A percentile compares a stretch with the other conserved stretches of the same genome.
phyloP scores from a whole-genome alignment of 2,797 vertebrate species.

The Sebastes hubbsi region DNA sequence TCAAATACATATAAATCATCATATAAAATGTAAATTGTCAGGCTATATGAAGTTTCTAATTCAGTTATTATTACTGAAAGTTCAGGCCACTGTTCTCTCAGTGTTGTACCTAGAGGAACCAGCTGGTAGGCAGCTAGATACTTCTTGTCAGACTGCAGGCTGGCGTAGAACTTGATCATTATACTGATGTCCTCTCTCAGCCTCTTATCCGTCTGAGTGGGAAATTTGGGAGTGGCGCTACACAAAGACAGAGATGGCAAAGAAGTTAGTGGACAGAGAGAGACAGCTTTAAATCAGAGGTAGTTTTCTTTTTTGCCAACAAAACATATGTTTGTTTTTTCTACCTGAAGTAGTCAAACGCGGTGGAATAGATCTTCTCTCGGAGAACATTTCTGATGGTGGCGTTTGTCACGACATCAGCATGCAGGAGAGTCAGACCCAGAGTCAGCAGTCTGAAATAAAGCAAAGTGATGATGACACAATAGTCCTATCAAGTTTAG shows the following conservation, averaged over 20 bases:
- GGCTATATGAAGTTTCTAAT: background rate
- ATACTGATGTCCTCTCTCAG: conserved; percentile 97
- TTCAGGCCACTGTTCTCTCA: background rate
- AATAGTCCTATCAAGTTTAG: background rate
- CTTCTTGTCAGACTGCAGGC: conserved; percentile 97
- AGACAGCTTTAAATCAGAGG: background rate
- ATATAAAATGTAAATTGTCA: background rate
- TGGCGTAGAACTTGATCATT: conserved; percentile 96
- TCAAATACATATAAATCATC: background rate
- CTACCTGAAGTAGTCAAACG: conserved; percentile 98
- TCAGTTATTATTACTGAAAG: background rate
- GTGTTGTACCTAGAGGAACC: conserved; percentile 87
- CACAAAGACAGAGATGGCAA: conserved; percentile 34
- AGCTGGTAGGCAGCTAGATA: conserved; percentile 94
- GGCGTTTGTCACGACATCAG: conserved; percentile 94
- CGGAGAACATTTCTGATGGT: conserved; percentile 95
- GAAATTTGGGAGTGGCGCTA: conserved; percentile 91
- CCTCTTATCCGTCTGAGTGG: conserved; percentile 93
- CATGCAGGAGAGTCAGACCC: conserved; percentile 92
- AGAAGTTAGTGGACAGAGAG: background rate
- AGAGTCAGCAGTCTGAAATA: conserved; percentile 88
- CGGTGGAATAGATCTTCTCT: conserved; percentile 97
- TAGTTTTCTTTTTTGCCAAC: background rate
- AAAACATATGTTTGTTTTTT: background rate
- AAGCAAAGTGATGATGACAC: background rate